These are phyloP conservation scores for Oreochromis mossambicus DNA, from an alignment of 2,797 vertebrate species.

Conservation along the genomic window DNA sequence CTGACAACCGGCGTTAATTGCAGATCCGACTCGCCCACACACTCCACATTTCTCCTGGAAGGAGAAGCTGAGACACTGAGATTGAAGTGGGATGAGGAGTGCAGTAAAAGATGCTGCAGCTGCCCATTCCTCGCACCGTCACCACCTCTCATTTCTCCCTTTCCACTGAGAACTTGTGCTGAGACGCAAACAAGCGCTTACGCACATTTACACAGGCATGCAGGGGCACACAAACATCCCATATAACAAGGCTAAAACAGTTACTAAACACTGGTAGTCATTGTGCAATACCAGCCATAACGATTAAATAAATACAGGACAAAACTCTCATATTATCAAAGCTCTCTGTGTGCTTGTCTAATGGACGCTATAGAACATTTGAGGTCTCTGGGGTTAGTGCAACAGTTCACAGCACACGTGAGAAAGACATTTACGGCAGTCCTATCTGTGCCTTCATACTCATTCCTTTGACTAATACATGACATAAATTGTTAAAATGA, in stretches of 20 bases:
- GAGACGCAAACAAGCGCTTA: slow-evolving; percentile 40
- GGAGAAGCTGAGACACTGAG: slow-evolving; percentile 77
- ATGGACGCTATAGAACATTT: slow-evolving; percentile 10
- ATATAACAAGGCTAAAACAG: slow-evolving; percentile 49
- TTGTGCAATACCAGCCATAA: slow-evolving; percentile 17
- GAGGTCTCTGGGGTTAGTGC: slow-evolving; percentile 42
- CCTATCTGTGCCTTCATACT: not conserved
- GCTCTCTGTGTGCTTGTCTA: slow-evolving; percentile 8
- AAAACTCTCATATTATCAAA: slow-evolving; percentile 11
- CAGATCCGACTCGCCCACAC: slow-evolving; percentile 83
- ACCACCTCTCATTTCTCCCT: slow-evolving; percentile 67
- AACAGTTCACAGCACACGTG: slow-evolving; percentile 26
- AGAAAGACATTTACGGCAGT: slow-evolving; percentile 6
- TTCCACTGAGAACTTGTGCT: slow-evolving; percentile 59
- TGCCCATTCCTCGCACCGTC: slow-evolving; percentile 68
- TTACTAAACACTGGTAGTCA: slow-evolving; percentile 46
- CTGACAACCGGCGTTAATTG: slow-evolving; percentile 83
- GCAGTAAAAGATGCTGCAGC: slow-evolving; percentile 75
- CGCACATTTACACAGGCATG: slow-evolving; percentile 38
- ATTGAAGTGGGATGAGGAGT: slow-evolving; percentile 77
- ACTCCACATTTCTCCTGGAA: slow-evolving; percentile 78
- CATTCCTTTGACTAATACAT: slow-evolving; percentile 36
- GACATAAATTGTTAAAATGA: slow-evolving; percentile 60
- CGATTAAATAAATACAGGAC: slow-evolving; percentile 20
- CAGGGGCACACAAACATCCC: slow-evolving; percentile 42